Conservation (phyloP, 2,888 invertebrate genomes). For the Synanthedon tipuliformis region DNA sequence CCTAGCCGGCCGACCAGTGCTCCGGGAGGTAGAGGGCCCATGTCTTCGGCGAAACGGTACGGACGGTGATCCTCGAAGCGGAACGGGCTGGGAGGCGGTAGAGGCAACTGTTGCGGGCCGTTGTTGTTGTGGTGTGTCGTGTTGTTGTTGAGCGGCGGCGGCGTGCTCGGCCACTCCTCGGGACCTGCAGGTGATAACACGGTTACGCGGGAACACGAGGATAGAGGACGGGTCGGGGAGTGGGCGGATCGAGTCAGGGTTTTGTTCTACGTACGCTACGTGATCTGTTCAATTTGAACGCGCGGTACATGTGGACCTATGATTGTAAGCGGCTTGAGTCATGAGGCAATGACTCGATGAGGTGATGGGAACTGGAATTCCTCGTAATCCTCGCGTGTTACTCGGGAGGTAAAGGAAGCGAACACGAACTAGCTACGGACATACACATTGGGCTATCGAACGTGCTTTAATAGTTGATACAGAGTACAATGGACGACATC, state of each 20-base stretch:
- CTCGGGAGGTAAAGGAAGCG: slow-evolving; percentile 36
- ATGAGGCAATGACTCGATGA: slow-evolving; percentile 12
- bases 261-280: slow-evolving; percentile 31
- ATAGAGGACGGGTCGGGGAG: slow-evolving; percentile 59
- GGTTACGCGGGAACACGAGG: slow-evolving; percentile 80
- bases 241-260: slow-evolving; percentile 3
- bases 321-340: slow-evolving; percentile 46
- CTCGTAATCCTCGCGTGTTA: slow-evolving; percentile 42
- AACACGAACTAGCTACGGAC: slow-evolving; percentile 57
- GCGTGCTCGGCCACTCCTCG: slow-evolving; percentile 63
- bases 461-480: slow-evolving; percentile 33
- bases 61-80: slow-evolving; percentile 85
- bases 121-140: slow-evolving; percentile 69
- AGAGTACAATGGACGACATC: slow-evolving; percentile 20
- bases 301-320: slow-evolving; percentile 23
- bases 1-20: slow-evolving; percentile 87
- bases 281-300: slow-evolving; percentile 32
- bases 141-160: slow-evolving; percentile 68
- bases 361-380: slow-evolving; percentile 46
- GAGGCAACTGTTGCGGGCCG: slow-evolving; percentile 56
- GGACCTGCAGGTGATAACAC: slow-evolving; percentile 62
- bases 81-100: slow-evolving; percentile 74
- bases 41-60: slow-evolving; percentile 87
- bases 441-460: slow-evolving; percentile 26
- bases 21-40: slow-evolving; percentile 79